phyloP scores from a whole-genome alignment of 2,113 vertebrate genomes.

The Scortum barcoo region DNA sequence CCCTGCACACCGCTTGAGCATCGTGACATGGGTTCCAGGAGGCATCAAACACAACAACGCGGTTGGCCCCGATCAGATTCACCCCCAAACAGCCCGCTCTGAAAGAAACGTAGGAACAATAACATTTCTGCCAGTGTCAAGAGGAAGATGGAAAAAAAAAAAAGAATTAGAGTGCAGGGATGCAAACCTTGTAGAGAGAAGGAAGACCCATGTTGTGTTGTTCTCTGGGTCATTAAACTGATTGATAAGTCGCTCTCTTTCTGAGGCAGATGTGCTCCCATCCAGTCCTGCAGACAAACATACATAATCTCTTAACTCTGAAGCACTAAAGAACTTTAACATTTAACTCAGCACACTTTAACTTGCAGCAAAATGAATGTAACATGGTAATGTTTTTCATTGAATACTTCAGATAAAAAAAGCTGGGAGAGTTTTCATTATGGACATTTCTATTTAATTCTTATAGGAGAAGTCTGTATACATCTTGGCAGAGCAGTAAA shows the following conservation, averaged over 20 bases:
- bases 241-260: conserved; percentile 97
- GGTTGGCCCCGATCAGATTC: conserved; percentile 97
- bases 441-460: neutral
- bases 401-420: neutral
- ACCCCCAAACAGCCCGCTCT: conserved; percentile 98
- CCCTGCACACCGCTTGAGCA: conserved; percentile 96
- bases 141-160: neutral
- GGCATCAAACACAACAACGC: conserved; percentile 97
- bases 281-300: conserved; percentile 88
- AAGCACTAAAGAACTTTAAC: neutral
- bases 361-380: neutral
- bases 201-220: conserved; percentile 90
- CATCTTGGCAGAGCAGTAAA: conserved; percentile 5
- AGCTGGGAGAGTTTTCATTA: neutral
- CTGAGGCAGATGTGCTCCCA: conserved; percentile 96
- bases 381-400: neutral
- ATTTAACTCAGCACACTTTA: no score
- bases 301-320: neutral
- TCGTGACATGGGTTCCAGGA: conserved; percentile 99
- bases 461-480: neutral
- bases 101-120: neutral
- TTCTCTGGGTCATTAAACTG: conserved; percentile 98
- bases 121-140: neutral
- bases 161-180: neutral
- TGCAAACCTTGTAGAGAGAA: conserved; percentile 92